phyloP scores from a whole-genome alignment of 2,888 invertebrate species.

The Drosophila austrosaltans region DNA sequence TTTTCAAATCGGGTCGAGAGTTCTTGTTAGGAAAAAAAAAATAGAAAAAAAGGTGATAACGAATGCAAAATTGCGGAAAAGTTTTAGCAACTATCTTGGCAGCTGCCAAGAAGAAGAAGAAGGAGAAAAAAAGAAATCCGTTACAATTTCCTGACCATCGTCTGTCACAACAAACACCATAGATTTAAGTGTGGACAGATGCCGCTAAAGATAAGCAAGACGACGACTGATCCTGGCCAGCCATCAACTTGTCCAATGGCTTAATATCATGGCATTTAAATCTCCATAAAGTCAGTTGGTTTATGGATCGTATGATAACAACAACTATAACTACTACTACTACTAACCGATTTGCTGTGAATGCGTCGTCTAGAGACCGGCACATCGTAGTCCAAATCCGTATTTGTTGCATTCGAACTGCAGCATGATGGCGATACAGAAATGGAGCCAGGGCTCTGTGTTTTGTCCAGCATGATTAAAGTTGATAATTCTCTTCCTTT shows the following conservation, averaged over 20 bases:
- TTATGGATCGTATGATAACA: conserved; percentile 50
- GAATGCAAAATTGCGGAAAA: conserved; percentile 71
- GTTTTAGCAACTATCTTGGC: conserved; percentile 41
- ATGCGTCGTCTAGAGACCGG: conserved; percentile 80
- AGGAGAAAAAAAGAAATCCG: background rate
- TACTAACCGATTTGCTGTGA: conserved; percentile 79
- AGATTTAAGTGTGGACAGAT: conserved; percentile 21
- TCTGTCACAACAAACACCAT: conserved; percentile 60
- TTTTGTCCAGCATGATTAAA: conserved; percentile 74
- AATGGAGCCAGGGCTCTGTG: conserved; percentile 53
- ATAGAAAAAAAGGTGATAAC: conserved; percentile 61
- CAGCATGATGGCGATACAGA: conserved; percentile 67
- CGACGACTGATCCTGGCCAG: conserved; percentile 44
- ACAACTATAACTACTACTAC: conserved; percentile 16
- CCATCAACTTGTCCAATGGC: conserved; percentile 59
- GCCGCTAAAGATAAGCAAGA: conserved; percentile 21
- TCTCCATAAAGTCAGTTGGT: conserved; percentile 56
- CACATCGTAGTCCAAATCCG: conserved; percentile 81
- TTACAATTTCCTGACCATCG: conserved; percentile 38
- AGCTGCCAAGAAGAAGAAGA: conserved; percentile 26
- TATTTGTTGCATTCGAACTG: conserved; percentile 68
- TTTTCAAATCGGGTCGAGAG: conserved; percentile 50
- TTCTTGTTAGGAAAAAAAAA: background rate
- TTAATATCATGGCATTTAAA: conserved; percentile 58
- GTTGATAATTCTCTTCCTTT: background rate